A percentile compares a stretch with the other conserved stretches of the same genome.
phyloP scores from a whole-genome alignment of 2,888 invertebrate species.

The Melolontha melolontha region DNA sequence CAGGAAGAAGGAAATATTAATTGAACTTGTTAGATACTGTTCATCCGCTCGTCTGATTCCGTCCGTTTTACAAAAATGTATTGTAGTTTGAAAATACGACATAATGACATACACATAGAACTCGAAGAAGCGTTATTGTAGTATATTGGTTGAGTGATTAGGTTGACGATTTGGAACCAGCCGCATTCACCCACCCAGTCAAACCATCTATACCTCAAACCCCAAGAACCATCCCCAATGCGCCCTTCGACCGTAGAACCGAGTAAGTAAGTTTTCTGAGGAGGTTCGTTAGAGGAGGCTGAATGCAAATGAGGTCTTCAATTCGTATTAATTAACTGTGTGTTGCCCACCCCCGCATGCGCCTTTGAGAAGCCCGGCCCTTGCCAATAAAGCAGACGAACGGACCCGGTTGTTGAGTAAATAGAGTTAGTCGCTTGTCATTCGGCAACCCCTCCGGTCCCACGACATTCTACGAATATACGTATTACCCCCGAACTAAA shows the following conservation, averaged over 20 bases:
- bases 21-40: too few species aligned
- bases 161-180: slow-evolving; percentile 41
- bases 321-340: slow-evolving; percentile 62
- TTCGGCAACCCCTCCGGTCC: slow-evolving; percentile 54
- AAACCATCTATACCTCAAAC: slow-evolving; percentile 32
- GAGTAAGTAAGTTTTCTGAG: slow-evolving; percentile 47
- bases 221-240: slow-evolving; percentile 29
- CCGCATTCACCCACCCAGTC: slow-evolving; percentile 16
- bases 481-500: slow-evolving; percentile 44
- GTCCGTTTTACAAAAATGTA: too few species aligned
- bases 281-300: slow-evolving; percentile 52
- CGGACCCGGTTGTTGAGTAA: slow-evolving; percentile 59
- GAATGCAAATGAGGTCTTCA: slow-evolving; percentile 61
- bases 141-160: slow-evolving; percentile 40
- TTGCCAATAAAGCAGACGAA: slow-evolving; percentile 59
- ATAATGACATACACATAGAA: too few species aligned
- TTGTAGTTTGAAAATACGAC: too few species aligned
- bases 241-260: slow-evolving; percentile 37
- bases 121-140: slow-evolving; percentile 30
- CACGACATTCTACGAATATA: slow-evolving; percentile 40
- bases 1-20: too few species aligned
- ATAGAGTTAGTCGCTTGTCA: slow-evolving; percentile 61
- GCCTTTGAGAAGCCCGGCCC: slow-evolving; percentile 56
- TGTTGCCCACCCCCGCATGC: slow-evolving; percentile 57
- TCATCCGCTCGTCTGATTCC: too few species aligned